A percentile compares a stretch with the other conserved stretches of the same genome.
Conservation (phyloP, 1,140 invertebrate species). For the Caenorhabditis brenneri region DNA sequence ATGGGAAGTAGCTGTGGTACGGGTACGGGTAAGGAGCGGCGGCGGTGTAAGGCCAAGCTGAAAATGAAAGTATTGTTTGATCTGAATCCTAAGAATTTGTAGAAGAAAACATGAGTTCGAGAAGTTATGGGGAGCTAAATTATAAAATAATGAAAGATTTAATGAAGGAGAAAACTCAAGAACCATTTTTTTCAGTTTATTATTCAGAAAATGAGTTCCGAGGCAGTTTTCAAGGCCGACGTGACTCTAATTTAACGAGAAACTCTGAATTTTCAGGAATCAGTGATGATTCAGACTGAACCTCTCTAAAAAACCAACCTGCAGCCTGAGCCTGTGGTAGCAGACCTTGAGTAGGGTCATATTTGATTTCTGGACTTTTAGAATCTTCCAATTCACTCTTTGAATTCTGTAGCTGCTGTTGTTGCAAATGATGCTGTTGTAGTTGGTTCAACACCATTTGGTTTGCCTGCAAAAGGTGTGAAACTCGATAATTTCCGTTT, state of each 20-base stretch:
- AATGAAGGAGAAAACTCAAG: too few species aligned
- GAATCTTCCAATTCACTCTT: slow-evolving; percentile 14
- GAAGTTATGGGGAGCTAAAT: too few species aligned
- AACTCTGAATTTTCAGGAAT: too few species aligned
- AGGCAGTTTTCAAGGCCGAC: too few species aligned
- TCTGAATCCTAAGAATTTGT: too few species aligned
- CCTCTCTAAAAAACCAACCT: not conserved
- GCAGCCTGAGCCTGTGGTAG: slow-evolving; percentile 3
- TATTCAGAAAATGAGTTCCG: too few species aligned
- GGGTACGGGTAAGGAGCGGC: not conserved
- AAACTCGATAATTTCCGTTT: not conserved
- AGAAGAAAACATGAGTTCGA: too few species aligned
- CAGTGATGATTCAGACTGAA: too few species aligned
- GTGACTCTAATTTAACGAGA: too few species aligned
- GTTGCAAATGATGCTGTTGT: not conserved
- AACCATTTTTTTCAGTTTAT: too few species aligned
- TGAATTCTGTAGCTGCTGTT: not conserved
- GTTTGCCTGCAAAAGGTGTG: slow-evolving; percentile 12
- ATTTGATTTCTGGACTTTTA: not conserved
- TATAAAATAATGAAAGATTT: too few species aligned
- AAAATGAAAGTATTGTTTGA: not conserved
- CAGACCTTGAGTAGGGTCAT: not conserved
- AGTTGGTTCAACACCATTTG: not conserved
- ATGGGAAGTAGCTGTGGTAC: not conserved
- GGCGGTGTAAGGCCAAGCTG: not conserved